Percentiles rank a stretch among this genome's conserved stretches.
These are phyloP conservation scores for Limonius californicus DNA, from an alignment of 1,140 invertebrate species.

Conservation along the genomic window DNA sequence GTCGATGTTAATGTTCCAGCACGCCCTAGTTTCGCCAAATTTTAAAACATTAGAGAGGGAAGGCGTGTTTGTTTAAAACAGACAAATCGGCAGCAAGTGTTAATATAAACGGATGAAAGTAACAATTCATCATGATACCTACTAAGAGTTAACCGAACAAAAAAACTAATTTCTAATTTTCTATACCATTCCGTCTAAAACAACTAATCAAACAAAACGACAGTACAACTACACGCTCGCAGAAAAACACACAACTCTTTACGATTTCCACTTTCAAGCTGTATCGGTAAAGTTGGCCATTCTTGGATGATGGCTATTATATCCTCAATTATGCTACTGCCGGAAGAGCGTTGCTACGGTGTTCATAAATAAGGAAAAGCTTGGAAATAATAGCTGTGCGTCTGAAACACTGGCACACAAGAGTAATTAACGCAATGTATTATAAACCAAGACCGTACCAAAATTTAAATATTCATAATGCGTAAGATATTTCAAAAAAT, in stretches of 20 bases:
- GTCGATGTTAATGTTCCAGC: background rate
- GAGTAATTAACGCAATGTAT: background rate
- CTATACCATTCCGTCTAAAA: slow-evolving; percentile 16
- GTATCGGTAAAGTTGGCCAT: background rate
- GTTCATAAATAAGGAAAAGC: slow-evolving; percentile 1
- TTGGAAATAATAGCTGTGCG: background rate
- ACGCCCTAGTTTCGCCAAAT: background rate
- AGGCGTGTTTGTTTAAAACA: background rate
- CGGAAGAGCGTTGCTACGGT: background rate
- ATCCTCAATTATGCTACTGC: slow-evolving; percentile 2
- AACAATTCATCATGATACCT: background rate
- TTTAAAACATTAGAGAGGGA: too few species aligned
- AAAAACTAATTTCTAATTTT: slow-evolving; percentile 27
- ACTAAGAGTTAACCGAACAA: background rate
- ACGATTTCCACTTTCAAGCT: slow-evolving; percentile 21
- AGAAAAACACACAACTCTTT: background rate
- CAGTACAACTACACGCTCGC: slow-evolving; percentile 12
- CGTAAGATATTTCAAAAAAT: slow-evolving; percentile 2
- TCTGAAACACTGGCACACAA: too few species aligned
- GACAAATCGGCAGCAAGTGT: background rate
- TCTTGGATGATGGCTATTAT: slow-evolving; percentile 3
- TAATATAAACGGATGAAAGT: background rate
- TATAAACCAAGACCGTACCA: background rate
- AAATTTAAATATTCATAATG: background rate
- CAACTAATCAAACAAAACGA: slow-evolving; percentile 26